A percentile compares a stretch with the other conserved stretches of the same genome.
Evolutionary conservation across 2,113 vertebrate species (phyloP).

Genomic region (Actinemys pallida): DNA sequence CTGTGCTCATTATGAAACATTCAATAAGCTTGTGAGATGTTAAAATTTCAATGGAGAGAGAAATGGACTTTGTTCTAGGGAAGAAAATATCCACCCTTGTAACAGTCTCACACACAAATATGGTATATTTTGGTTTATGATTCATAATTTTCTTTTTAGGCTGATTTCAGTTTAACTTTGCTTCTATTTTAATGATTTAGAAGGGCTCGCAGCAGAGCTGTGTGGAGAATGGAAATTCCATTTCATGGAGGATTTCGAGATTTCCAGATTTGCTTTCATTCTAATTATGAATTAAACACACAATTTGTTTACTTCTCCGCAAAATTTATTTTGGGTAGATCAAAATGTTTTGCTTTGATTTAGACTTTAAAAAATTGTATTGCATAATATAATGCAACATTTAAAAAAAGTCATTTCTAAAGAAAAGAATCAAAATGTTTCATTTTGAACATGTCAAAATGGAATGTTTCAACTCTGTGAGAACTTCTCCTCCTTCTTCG

Average conservation of each 20-base stretch:
- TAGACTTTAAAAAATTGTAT: no score
- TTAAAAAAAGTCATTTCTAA: not conserved
- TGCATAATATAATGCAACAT: not conserved
- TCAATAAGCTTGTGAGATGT: not conserved
- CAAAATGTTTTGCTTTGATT: no score
- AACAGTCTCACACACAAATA: no score
- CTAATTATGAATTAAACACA: not conserved
- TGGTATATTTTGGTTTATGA: no score
- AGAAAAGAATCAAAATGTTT: not conserved
- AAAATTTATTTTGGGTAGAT: not conserved
- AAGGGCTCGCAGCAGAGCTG: not conserved
- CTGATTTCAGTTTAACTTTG: slow-evolving; percentile 7
- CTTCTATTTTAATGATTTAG: not conserved
- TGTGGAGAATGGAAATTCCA: not conserved
- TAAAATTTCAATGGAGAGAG: not conserved
- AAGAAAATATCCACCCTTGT: not conserved
- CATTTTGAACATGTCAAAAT: not conserved
- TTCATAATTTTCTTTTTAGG: not conserved
- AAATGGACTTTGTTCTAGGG: not conserved
- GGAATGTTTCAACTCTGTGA: not conserved
- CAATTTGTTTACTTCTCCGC: not conserved
- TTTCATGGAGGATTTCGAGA: not conserved
- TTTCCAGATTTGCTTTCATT: not conserved
- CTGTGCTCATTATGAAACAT: not conserved
- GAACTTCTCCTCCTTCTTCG: not conserved